Conservation (phyloP, 2,113 vertebrate genomes). For the Vireo altiloquus region DNA sequence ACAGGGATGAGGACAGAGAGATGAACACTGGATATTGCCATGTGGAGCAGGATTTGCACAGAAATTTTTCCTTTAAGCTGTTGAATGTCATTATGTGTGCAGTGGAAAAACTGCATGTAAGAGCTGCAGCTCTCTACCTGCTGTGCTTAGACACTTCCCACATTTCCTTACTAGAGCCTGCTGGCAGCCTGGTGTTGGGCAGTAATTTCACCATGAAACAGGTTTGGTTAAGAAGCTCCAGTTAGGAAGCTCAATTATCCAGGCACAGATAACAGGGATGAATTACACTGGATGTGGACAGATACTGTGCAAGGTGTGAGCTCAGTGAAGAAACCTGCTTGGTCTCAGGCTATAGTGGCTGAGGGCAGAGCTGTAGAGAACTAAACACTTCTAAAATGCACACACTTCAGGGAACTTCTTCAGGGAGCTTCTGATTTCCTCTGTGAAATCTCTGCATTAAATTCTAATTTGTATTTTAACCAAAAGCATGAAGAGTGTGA, state of each 20-base stretch:
- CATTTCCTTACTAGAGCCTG: neutral
- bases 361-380: neutral
- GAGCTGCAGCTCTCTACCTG: neutral
- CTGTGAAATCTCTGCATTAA: neutral
- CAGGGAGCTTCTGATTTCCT: neutral
- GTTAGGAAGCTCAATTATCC: neutral
- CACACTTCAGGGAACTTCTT: neutral
- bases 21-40: neutral
- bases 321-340: neutral
- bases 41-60: fast-evolving
- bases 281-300: neutral
- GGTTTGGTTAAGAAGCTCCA: neutral
- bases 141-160: neutral
- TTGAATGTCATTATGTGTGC: fast-evolving
- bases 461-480: neutral
- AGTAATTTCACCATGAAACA: neutral
- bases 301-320: neutral
- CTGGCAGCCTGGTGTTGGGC: neutral
- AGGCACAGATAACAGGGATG: neutral
- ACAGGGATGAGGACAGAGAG: neutral
- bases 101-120: neutral
- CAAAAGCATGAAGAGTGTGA: neutral
- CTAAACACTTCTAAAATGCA: neutral
- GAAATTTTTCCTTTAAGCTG: neutral
- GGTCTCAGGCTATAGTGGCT: neutral